Percentiles rank a stretch among this genome's conserved stretches.
Evolutionary conservation across 1,140 invertebrate species (phyloP).

Genomic region (Orius insidiosus): DNA sequence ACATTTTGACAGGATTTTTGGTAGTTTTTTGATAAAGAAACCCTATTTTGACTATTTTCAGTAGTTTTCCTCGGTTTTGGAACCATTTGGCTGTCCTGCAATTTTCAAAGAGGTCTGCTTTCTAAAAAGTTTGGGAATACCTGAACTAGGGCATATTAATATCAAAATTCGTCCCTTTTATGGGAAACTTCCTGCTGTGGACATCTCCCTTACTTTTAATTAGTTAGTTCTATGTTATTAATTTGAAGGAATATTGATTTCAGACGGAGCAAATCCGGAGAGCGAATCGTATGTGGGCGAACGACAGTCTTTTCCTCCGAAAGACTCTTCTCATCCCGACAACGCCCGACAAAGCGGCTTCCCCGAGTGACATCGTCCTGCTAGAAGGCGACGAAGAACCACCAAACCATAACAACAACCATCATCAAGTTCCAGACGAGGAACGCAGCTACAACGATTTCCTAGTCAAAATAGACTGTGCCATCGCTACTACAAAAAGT

Average conservation of each 20-base stretch:
- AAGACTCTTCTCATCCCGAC: slow-evolving; percentile 21
- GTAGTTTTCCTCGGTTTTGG: no score
- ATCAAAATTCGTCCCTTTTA: no score
- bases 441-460: slow-evolving; percentile 60
- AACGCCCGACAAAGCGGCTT: slow-evolving; percentile 6
- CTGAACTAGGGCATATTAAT: no score
- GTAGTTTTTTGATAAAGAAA: no score
- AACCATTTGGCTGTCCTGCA: no score
- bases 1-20: no score
- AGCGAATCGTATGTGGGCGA: slow-evolving; percentile 70
- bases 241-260: neutral
- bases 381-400: neutral
- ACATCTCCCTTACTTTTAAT: no score
- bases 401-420: slow-evolving; percentile 8
- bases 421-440: slow-evolving; percentile 33
- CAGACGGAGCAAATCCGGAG: slow-evolving; percentile 82
- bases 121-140: no score
- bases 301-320: slow-evolving; percentile 50
- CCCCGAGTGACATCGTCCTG: slow-evolving; percentile 9
- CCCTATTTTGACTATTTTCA: no score
- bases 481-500: slow-evolving; percentile 66
- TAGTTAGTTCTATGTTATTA: no score
- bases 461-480: slow-evolving; percentile 69
- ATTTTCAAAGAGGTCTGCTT: no score
- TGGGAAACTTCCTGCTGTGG: no score